Evolutionary conservation across 2,113 vertebrate genomes (phyloP).

Genomic region (Amphiprion ocellaris): DNA sequence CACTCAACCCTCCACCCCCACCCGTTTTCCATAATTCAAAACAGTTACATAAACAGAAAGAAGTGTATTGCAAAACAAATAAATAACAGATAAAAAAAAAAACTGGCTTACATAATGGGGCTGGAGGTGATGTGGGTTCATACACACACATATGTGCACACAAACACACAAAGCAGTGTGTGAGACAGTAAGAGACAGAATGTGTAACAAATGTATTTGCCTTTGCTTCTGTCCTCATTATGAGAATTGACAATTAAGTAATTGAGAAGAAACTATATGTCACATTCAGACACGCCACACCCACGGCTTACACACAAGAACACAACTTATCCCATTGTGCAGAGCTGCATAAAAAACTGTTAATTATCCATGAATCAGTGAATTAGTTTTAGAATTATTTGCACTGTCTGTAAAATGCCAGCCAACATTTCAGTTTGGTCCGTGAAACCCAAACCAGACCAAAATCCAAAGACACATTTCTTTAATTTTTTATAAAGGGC

Average conservation of each 20-base stretch:
- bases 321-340: neutral
- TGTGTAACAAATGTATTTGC: slow-evolving; percentile 13
- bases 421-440: no score
- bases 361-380: no score
- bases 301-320: neutral
- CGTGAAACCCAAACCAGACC: no score
- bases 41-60: slow-evolving; percentile 68
- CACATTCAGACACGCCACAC: neutral
- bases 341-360: no score
- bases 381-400: no score
- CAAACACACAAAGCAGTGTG: slow-evolving; percentile 17
- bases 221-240: slow-evolving; percentile 3
- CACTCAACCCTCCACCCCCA: slow-evolving; percentile 48
- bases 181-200: neutral
- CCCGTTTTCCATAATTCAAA: slow-evolving; percentile 53
- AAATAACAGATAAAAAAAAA: slow-evolving; percentile 57
- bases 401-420: no score
- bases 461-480: neutral
- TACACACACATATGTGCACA: slow-evolving; percentile 18
- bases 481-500: no score
- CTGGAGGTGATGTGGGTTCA: slow-evolving; percentile 44
- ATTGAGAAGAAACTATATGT: neutral
- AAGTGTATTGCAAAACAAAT: slow-evolving; percentile 64
- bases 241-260: slow-evolving; percentile 20
- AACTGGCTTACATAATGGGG: slow-evolving; percentile 61